phyloP scores from a whole-genome alignment of 2,888 invertebrate species.

The Agelastica alni region DNA sequence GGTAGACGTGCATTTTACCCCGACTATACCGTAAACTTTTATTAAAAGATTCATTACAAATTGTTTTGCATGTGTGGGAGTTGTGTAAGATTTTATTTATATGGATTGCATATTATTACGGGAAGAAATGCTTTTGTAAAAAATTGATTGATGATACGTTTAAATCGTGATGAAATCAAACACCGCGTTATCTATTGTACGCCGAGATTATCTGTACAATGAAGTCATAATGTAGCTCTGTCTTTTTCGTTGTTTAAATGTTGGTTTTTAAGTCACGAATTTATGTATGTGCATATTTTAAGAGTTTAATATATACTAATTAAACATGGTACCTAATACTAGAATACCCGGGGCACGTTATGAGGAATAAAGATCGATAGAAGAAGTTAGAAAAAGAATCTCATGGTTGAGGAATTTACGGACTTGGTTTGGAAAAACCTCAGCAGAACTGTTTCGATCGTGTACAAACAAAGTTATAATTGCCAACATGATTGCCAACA shows the following conservation, averaged over 20 bases:
- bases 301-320: background rate
- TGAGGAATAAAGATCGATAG: too few relatives aligned
- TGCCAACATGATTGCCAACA: too few relatives aligned
- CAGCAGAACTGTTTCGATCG: too few relatives aligned
- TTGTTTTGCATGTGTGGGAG: slow-evolving; percentile 30
- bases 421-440: too few relatives aligned
- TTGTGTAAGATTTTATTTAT: slow-evolving; percentile 35
- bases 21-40: slow-evolving; percentile 7
- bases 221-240: slow-evolving; percentile 5
- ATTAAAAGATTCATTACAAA: slow-evolving; percentile 32
- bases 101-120: slow-evolving; percentile 33
- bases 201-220: slow-evolving; percentile 6
- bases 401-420: too few relatives aligned
- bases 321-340: background rate
- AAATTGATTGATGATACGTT: slow-evolving; percentile 30
- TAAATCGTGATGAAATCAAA: slow-evolving; percentile 28
- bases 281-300: slow-evolving; percentile 1
- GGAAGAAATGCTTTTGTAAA: slow-evolving; percentile 19
- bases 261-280: slow-evolving; percentile 4
- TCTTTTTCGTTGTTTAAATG: slow-evolving; percentile 1
- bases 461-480: too few relatives aligned
- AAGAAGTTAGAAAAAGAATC: too few relatives aligned
- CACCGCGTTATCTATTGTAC: slow-evolving; percentile 14
- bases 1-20: background rate
- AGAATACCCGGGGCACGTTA: too few relatives aligned